phyloP scores from a whole-genome alignment of 2,888 invertebrate genomes.

The Leptopilina syphax region DNA sequence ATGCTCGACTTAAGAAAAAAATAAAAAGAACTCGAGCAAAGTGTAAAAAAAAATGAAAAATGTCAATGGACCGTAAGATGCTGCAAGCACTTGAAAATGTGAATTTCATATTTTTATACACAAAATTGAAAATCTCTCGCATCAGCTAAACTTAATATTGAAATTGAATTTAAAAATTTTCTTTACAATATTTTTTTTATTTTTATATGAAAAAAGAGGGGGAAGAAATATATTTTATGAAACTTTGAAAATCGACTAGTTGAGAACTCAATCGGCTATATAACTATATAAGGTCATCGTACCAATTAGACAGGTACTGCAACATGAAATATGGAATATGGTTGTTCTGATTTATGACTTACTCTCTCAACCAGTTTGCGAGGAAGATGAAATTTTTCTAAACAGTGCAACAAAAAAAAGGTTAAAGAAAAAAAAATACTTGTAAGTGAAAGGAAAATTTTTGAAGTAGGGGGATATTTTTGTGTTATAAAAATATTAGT shows the following conservation, averaged over 20 bases:
- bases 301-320: background rate
- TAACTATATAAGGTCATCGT: background rate
- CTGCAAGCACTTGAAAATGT: constrained; percentile 5
- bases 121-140: too few species aligned
- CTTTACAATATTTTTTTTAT: too few species aligned
- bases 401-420: background rate
- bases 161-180: too few species aligned
- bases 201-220: too few species aligned
- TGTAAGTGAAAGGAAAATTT: background rate
- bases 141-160: too few species aligned
- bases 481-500: too few species aligned
- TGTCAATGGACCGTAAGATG: too few species aligned
- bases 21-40: background rate
- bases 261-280: constrained; percentile 4
- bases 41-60: background rate
- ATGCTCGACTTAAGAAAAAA: background rate
- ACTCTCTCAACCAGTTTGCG: background rate
- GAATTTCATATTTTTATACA: too few species aligned
- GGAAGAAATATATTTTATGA: too few species aligned
- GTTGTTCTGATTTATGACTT: constrained; percentile 11
- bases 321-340: background rate
- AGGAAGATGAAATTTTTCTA: background rate
- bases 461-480: too few species aligned
- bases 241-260: background rate
- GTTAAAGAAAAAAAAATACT: background rate